A percentile compares a stretch with the other conserved stretches of the same genome.
These are phyloP conservation scores for Protomyctophum bolini DNA, from an alignment of 2,113 vertebrate species.

Conservation along the genomic window DNA sequence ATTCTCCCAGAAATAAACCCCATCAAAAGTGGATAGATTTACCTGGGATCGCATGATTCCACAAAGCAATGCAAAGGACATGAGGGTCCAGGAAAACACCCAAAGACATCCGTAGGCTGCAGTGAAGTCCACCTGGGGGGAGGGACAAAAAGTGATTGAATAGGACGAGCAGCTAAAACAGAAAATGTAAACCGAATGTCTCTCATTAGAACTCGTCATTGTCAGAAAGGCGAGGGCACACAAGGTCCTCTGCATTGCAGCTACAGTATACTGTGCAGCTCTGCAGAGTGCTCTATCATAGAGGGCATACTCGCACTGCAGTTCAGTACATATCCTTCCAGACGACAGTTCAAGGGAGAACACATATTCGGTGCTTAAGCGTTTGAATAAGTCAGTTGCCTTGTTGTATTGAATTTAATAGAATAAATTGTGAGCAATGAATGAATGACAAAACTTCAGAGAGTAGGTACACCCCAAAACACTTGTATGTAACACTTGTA, in stretches of 20 bases:
- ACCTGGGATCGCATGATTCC: slow-evolving; percentile 78
- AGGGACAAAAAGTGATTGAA: slow-evolving; percentile 11
- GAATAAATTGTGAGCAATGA: too few relatives aligned
- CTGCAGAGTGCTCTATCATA: slow-evolving; percentile 30
- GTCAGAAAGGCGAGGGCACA: slow-evolving; percentile 23
- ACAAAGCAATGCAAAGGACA: slow-evolving; percentile 78
- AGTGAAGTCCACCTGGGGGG: slow-evolving; percentile 82
- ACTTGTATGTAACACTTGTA: too few relatives aligned
- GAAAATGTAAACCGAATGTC: slow-evolving; percentile 30
- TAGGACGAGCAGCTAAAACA: background rate
- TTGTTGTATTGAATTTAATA: too few relatives aligned
- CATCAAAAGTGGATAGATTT: slow-evolving; percentile 24
- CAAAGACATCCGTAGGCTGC: slow-evolving; percentile 66
- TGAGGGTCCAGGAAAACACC: slow-evolving; percentile 61
- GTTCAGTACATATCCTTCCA: slow-evolving; percentile 9
- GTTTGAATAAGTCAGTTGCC: too few relatives aligned
- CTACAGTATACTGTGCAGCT: slow-evolving; percentile 17
- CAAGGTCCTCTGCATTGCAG: slow-evolving; percentile 51
- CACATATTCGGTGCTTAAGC: too few relatives aligned
- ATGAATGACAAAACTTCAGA: too few relatives aligned
- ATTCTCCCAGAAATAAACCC: slow-evolving; percentile 17
- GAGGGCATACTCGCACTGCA: slow-evolving; percentile 24
- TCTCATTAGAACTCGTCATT: slow-evolving; percentile 39
- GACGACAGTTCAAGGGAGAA: slow-evolving; percentile 5
- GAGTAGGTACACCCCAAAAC: too few relatives aligned